Conservation (phyloP, 2,888 invertebrate species). For the Strigamia maritima region DNA sequence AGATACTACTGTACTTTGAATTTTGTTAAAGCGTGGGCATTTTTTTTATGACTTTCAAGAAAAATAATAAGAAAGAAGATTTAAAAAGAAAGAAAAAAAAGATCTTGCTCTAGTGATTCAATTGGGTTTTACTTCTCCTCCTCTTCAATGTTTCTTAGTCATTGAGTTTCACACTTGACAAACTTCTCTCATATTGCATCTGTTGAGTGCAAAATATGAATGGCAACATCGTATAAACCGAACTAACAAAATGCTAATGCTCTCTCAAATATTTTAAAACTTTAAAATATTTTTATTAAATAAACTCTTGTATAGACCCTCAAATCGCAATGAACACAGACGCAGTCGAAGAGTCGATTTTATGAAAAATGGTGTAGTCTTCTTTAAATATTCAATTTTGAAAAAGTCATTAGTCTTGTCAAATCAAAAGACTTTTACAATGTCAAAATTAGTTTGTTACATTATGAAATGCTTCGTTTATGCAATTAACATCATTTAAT, state of each 20-base stretch:
- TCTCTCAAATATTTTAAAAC: too few relatives aligned
- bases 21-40: neutral
- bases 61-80: neutral
- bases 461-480: too few relatives aligned
- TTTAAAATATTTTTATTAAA: too few relatives aligned
- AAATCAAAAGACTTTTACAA: too few relatives aligned
- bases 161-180: neutral
- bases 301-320: too few relatives aligned
- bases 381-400: too few relatives aligned
- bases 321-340: too few relatives aligned
- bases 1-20: neutral
- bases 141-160: neutral
- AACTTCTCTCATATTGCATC: neutral
- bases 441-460: too few relatives aligned
- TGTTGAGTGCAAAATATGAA: neutral
- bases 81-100: neutral
- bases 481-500: too few relatives aligned
- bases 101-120: neutral
- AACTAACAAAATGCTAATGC: neutral
- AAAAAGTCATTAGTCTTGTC: too few relatives aligned
- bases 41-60: neutral
- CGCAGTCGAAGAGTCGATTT: too few relatives aligned
- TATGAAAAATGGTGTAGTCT: too few relatives aligned
- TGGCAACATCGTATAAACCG: neutral
- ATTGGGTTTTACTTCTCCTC: neutral